These are phyloP conservation scores for Drosophila hydei DNA, from an alignment of 1,140 invertebrate species.

Conservation along the genomic window DNA sequence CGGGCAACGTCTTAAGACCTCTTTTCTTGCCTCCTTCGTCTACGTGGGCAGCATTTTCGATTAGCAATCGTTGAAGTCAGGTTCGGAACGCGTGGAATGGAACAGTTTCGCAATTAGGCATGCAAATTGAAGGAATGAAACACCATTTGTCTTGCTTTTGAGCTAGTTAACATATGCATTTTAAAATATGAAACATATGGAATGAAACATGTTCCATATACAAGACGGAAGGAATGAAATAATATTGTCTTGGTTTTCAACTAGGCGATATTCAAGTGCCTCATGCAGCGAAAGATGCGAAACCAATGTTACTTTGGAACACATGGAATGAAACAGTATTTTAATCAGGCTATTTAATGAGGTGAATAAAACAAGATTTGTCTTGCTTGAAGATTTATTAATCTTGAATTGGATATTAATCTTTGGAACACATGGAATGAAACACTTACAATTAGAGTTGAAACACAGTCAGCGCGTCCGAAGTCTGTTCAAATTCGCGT, in stretches of 20 bases:
- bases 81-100: constrained; percentile 18
- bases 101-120: constrained; percentile 11
- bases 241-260: too few species aligned
- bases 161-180: too few species aligned
- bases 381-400: too few species aligned
- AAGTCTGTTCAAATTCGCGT: neutral
- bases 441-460: neutral
- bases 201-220: neutral
- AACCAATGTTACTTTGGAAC: neutral
- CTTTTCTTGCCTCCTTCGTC: constrained; percentile 44
- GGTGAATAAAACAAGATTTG: too few species aligned
- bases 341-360: neutral
- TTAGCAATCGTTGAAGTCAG: constrained; percentile 17
- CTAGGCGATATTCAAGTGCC: too few species aligned
- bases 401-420: too few species aligned
- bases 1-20: constrained; percentile 13
- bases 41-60: constrained; percentile 74
- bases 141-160: too few species aligned
- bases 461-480: neutral
- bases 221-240: neutral
- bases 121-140: too few species aligned
- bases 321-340: neutral
- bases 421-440: neutral
- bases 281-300: too few species aligned
- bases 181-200: neutral